A percentile compares a stretch with the other conserved stretches of the same genome.
Conservation (phyloP, 2,113 vertebrate species). For the Neoarius graeffei region DNA sequence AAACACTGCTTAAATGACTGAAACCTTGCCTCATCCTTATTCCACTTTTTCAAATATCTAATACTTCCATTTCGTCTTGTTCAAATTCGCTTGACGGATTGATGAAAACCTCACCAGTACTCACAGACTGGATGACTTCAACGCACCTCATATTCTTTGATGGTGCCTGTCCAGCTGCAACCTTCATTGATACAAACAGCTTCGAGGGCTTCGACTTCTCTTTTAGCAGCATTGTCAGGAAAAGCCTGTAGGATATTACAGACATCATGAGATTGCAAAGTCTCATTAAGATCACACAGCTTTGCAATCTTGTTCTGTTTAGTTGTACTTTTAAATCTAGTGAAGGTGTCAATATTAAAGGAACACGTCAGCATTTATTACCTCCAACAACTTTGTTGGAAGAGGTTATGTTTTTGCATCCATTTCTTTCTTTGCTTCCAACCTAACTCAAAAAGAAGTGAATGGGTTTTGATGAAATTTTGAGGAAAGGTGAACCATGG, state of each 20-base stretch:
- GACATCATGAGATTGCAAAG: neutral
- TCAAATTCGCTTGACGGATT: neutral
- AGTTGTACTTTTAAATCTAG: neutral
- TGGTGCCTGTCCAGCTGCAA: slow-evolving; percentile 89
- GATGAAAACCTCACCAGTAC: neutral
- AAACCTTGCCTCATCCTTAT: neutral
- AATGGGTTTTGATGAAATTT: too few relatives aligned
- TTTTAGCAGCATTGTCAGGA: slow-evolving; percentile 91
- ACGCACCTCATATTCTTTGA: slow-evolving; percentile 92
- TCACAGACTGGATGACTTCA: neutral
- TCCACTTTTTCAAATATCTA: neutral
- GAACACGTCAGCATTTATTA: neutral
- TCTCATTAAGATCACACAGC: neutral
- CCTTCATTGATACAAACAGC: slow-evolving; percentile 85
- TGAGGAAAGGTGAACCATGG: too few relatives aligned
- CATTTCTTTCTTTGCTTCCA: too few relatives aligned
- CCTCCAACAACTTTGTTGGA: too few relatives aligned
- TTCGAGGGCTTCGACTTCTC: slow-evolving; percentile 90
- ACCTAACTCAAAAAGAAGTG: too few relatives aligned
- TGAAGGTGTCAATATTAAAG: neutral
- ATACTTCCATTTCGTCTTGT: neutral
- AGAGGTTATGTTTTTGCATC: too few relatives aligned
- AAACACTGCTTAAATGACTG: neutral
- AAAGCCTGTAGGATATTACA: slow-evolving; percentile 79
- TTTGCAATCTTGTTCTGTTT: neutral